phyloP scores from a whole-genome alignment of 2,888 invertebrate genomes.

The Torymus aiolomorphi region DNA sequence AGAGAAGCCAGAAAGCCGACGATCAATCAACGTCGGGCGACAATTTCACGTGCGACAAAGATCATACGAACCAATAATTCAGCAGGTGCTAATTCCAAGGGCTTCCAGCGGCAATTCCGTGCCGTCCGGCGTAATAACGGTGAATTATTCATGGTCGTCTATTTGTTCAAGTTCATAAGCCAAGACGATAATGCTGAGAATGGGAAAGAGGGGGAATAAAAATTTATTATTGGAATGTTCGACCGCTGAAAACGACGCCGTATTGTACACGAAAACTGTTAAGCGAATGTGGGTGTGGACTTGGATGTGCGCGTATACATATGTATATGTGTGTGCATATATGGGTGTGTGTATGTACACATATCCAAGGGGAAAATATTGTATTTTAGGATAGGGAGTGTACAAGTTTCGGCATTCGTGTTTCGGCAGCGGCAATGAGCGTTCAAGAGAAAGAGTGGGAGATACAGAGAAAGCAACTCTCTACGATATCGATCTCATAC shows the following conservation, averaged over 20 bases:
- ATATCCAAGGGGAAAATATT: not conserved
- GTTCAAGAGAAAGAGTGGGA: not conserved
- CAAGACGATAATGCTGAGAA: not conserved
- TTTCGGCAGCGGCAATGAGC: not conserved
- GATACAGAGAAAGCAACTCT: slow-evolving; percentile 34
- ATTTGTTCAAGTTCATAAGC: slow-evolving; percentile 33
- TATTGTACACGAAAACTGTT: no score
- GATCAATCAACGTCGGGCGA: slow-evolving; percentile 9
- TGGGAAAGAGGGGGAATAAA: no score
- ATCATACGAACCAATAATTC: slow-evolving; percentile 21
- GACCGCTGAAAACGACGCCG: no score
- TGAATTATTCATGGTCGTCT: slow-evolving; percentile 36
- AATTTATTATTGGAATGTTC: no score
- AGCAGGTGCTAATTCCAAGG: slow-evolving; percentile 36
- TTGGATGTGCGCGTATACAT: not conserved
- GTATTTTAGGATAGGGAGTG: not conserved
- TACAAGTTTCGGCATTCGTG: slow-evolving; percentile 7
- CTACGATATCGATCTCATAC: slow-evolving; percentile 71
- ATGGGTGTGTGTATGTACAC: not conserved
- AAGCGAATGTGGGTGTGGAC: no score
- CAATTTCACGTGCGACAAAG: not conserved
- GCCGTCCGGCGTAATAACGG: not conserved
- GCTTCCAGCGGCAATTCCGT: not conserved
- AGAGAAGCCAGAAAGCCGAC: not conserved
- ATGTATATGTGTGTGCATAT: no score